A percentile compares a stretch with the other conserved stretches of the same genome.
phyloP scores from a whole-genome alignment of 2,888 invertebrate genomes.

The Leucoptera coffeella region DNA sequence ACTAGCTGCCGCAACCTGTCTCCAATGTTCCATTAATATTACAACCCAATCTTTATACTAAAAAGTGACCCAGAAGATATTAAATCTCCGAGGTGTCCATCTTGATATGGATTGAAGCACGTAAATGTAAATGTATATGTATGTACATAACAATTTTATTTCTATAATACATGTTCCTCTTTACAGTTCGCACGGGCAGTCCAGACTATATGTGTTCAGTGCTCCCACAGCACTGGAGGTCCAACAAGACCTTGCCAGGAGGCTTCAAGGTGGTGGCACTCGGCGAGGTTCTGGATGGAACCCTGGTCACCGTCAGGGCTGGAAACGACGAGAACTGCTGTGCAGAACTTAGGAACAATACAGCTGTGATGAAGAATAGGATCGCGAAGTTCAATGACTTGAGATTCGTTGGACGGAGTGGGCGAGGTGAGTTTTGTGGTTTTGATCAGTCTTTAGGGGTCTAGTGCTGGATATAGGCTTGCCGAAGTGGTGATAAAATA shows the following conservation, averaged over 20 bases:
- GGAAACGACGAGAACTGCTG: conserved; percentile 97
- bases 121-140: no score
- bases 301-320: conserved; percentile 85
- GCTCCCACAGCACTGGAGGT: conserved; percentile 93
- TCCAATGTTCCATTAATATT: no score
- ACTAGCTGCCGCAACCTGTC: no score
- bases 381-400: conserved; percentile 97
- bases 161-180: no score
- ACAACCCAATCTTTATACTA: no score
- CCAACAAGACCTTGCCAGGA: conserved; percentile 93
- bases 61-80: no score
- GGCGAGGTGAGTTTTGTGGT: conserved; percentile 86
- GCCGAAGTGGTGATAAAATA: no score
- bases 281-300: conserved; percentile 90
- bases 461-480: no score
- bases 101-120: no score
- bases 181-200: conserved; percentile 75
- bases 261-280: conserved; percentile 94
- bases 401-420: conserved; percentile 95
- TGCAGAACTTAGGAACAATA: conserved; percentile 87
- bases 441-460: no score
- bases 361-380: conserved; percentile 91
- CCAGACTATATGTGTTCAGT: conserved; percentile 94
- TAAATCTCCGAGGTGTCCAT: no score
- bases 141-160: no score